phyloP scores from a whole-genome alignment of 92 coral and sea anemone species.

The Bergia puertoricense region DNA sequence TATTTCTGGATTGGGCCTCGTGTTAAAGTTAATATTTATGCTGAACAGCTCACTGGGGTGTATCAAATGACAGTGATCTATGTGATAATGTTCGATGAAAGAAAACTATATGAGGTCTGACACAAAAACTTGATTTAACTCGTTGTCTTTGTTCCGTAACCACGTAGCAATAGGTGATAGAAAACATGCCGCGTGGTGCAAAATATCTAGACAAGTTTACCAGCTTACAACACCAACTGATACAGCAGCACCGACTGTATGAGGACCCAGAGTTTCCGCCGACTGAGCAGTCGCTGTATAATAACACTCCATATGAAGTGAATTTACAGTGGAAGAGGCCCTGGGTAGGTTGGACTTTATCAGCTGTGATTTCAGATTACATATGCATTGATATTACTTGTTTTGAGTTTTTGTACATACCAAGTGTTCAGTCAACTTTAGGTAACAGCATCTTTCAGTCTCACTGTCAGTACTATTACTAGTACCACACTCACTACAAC shows the following conservation, averaged over 20 bases:
- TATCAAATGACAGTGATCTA: too few relatives aligned
- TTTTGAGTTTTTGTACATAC: too few relatives aligned
- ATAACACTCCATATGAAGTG: constrained; percentile 62
- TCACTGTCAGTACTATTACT: too few relatives aligned
- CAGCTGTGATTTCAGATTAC: background rate
- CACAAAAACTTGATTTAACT: background rate
- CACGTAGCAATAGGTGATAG: background rate
- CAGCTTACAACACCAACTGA: constrained; percentile 59
- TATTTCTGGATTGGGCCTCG: too few relatives aligned
- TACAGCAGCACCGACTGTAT: constrained; percentile 53
- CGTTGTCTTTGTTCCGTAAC: background rate
- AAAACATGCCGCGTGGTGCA: constrained; percentile 37
- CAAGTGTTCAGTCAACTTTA: too few relatives aligned
- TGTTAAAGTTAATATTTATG: too few relatives aligned
- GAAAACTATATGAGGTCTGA: too few relatives aligned
- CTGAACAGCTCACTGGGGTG: too few relatives aligned
- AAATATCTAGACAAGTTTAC: constrained; percentile 40
- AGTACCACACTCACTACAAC: too few relatives aligned
- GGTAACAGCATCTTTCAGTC: too few relatives aligned
- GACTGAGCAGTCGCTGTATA: constrained; percentile 51
- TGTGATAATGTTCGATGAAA: too few relatives aligned
- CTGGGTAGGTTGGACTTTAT: constrained; percentile 46
- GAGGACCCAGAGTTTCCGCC: constrained; percentile 83
- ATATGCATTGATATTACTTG: too few relatives aligned
- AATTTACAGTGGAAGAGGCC: constrained; percentile 76